Evolutionary conservation across 2,113 vertebrate species (phyloP).

Genomic region (Camelus dromedarius): DNA sequence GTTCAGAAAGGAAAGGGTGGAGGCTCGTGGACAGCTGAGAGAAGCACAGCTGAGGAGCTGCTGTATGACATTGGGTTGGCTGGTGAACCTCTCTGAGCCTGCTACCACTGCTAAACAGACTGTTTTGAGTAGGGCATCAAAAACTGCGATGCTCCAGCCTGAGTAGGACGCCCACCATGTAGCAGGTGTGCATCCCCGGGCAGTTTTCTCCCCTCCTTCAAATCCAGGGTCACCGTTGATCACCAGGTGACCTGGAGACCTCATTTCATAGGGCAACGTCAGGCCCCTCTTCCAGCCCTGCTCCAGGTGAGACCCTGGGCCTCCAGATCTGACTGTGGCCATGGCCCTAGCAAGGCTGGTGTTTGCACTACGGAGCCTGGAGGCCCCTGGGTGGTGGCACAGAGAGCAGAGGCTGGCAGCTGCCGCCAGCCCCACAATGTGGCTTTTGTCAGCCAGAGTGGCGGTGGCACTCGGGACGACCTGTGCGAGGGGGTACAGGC

Average conservation of each 20-base stretch:
- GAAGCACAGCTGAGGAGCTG: background rate
- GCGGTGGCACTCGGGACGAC: constrained; percentile 30
- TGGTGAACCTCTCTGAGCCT: background rate
- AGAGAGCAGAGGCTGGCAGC: constrained; percentile 72
- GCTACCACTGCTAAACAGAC: background rate
- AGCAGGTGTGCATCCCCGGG: rapidly evolving
- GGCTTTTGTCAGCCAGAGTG: constrained; percentile 67
- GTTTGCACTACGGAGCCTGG: rapidly evolving
- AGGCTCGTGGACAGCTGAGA: background rate
- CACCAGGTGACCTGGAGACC: background rate
- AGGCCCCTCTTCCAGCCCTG: background rate
- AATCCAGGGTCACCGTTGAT: background rate
- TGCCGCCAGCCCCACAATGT: constrained; percentile 47
- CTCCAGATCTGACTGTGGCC: background rate
- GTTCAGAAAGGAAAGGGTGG: background rate
- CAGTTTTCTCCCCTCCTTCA: background rate
- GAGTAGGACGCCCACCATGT: rapidly evolving
- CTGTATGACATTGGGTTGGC: background rate
- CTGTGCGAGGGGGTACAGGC: constrained; percentile 32
- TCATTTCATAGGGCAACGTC: background rate
- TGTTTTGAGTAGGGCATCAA: background rate
- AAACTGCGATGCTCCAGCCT: rapidly evolving
- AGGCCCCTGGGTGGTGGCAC: background rate
- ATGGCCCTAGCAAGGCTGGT: background rate
- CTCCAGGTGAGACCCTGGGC: background rate